phyloP scores from a whole-genome alignment of 2,113 vertebrate genomes.

The Notiomystis cincta region DNA sequence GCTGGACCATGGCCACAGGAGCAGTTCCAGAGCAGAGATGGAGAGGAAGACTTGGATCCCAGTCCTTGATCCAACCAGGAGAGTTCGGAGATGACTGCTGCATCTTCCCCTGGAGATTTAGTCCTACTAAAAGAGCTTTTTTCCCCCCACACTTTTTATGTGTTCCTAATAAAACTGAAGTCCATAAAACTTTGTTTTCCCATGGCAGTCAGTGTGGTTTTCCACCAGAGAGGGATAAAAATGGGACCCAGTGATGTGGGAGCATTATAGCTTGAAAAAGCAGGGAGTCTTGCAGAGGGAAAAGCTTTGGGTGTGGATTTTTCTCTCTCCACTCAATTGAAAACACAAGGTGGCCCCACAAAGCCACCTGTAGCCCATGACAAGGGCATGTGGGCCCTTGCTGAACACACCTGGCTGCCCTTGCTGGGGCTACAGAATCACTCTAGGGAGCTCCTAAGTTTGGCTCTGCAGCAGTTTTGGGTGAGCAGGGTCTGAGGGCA shows the following conservation, averaged over 20 bases:
- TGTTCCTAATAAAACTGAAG: neutral
- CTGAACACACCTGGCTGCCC: neutral
- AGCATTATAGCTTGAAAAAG: accelerated
- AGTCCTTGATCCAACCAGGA: neutral
- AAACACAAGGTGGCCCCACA: neutral
- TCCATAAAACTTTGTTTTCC: neutral
- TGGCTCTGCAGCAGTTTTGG: neutral
- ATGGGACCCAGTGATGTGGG: neutral
- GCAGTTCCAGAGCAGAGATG: neutral
- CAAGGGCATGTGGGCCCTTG: neutral
- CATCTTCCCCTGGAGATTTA: neutral
- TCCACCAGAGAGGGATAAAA: neutral
- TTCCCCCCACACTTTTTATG: accelerated
- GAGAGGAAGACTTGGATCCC: neutral
- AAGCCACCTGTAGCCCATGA: neutral
- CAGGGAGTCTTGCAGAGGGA: neutral
- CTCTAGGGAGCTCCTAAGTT: neutral
- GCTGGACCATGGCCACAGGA: neutral
- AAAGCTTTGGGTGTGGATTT: neutral
- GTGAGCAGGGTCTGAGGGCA: neutral
- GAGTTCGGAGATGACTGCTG: neutral
- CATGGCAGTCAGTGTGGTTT: neutral
- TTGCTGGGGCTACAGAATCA: neutral
- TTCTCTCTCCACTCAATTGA: neutral
- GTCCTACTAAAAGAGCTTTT: neutral